These are phyloP conservation scores for Halcyon leucocephala DNA, from an alignment of 2,797 vertebrate genomes.

Conservation along the genomic window DNA sequence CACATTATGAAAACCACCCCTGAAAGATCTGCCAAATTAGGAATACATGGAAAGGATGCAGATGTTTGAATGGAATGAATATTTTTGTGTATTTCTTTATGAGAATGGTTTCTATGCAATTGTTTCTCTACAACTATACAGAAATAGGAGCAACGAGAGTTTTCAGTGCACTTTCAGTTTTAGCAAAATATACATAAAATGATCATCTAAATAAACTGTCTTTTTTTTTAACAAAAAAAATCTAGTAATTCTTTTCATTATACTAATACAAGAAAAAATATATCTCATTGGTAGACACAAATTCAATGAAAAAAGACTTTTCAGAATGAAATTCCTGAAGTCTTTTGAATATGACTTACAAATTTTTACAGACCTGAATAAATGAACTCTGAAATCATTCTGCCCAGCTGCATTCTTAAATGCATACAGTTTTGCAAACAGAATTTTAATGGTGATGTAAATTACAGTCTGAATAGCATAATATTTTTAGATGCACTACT, in stretches of 20 bases:
- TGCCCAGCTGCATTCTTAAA: not conserved
- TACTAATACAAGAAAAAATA: not conserved
- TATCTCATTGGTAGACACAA: not conserved
- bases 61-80: slow-evolving; percentile 16
- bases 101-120: not conserved
- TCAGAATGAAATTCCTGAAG: not conserved
- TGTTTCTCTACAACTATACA: not conserved
- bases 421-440: not conserved
- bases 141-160: not conserved
- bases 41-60: not conserved
- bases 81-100: not conserved
- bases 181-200: not conserved
- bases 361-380: not conserved
- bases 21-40: not conserved
- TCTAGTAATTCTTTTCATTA: not conserved
- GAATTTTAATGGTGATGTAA: not conserved
- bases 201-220: not conserved
- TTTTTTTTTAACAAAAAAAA: not conserved
- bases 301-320: not conserved
- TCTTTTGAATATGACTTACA: not conserved
- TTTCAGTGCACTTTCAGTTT: not conserved
- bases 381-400: not conserved
- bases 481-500: not conserved
- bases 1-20: slow-evolving; percentile 21
- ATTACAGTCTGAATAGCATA: not conserved